Base-by-base conservation (phyloP, 1,140 invertebrate species). In the Diplogasteroides magnus region DNA sequence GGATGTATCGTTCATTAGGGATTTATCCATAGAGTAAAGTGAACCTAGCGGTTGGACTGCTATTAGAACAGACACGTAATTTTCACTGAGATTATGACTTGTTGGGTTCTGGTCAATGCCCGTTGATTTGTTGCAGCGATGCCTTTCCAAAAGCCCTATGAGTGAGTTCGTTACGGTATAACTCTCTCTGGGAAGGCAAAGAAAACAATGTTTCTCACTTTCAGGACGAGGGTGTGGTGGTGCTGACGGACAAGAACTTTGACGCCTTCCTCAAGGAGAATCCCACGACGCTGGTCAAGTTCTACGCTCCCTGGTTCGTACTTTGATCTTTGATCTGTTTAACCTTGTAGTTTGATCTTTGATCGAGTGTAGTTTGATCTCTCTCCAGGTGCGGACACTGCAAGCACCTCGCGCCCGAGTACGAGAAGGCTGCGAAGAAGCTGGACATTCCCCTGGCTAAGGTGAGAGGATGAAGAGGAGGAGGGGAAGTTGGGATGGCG, bases 351-450 rank as follows among this genome's bases (percentile, higher is more conserved):
- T 11, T 31, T 60, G 3, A 14, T 3, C 2, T 31, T 72, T 3
- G 61, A 6, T n/a, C 61, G 56, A 66, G 27, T 28, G 1, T 1
- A 64, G 56, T 23, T 15, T 1, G 13, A 58, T 55, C n/a, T 74
- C 19, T 65, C 69, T 78, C 28, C 37, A 79, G 78, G 75, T 80
- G 78, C 59, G 79, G 78, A 19, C 80, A 82, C 59, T 81, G 80
- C 72, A 82, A 81, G 64, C 67, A 71, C 61, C 86, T 99, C 61
- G 93, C 92, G 57, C 97, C 96, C 27, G 94, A 98, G 85, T 99
- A 93, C 85, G 92, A 88, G 27, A 95, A 95, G 84, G 96, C 96
- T 71, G 94, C 96, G 26, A 89, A 91, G 57, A 87, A 89, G 77
- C 88, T 88, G 14, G 82, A 87, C 23, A 90, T 98, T 72, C 93